Conservation (phyloP, 2,113 vertebrate species). For the Entosphenus tridentatus region DNA sequence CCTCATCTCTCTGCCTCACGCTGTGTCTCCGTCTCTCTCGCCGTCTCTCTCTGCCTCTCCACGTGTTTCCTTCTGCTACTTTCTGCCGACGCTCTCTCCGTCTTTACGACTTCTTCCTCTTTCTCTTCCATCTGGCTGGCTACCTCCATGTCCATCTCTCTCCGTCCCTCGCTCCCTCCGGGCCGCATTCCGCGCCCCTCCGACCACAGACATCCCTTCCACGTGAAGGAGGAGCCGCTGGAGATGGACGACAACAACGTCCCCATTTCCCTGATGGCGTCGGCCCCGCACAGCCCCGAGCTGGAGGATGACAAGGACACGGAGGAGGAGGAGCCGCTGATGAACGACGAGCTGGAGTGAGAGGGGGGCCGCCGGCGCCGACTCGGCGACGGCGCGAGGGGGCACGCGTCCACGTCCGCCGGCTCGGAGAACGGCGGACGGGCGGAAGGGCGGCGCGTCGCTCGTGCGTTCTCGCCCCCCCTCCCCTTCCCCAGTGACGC, state of each 20-base stretch:
- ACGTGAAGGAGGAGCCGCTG: constrained; percentile 92
- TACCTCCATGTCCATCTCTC: not conserved
- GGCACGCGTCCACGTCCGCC: too few relatives aligned
- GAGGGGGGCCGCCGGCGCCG: constrained; percentile 18
- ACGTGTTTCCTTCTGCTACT: too few relatives aligned
- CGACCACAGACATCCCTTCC: constrained; percentile 57
- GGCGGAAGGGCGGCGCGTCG: too few relatives aligned
- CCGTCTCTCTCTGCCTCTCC: too few relatives aligned
- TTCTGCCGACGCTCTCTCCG: not conserved
- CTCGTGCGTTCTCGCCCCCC: too few relatives aligned
- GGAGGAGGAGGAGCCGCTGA: constrained; percentile 83
- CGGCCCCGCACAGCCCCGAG: constrained; percentile 95
- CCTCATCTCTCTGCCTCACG: too few relatives aligned
- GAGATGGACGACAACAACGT: constrained; percentile 95
- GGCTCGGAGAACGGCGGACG: too few relatives aligned
- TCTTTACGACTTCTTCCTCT: not conserved
- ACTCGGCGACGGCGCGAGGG: too few relatives aligned
- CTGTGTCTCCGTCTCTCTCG: too few relatives aligned
- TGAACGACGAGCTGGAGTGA: constrained; percentile 82
- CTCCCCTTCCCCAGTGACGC: too few relatives aligned
- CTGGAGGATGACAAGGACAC: constrained; percentile 93
- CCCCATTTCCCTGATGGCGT: constrained; percentile 96
- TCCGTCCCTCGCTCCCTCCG: not conserved
- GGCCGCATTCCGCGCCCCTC: not conserved
- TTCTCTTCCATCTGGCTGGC: not conserved